These are phyloP conservation scores for Stictonetta naevosa DNA, from an alignment of 2,113 vertebrate genomes.

Conservation along the genomic window DNA sequence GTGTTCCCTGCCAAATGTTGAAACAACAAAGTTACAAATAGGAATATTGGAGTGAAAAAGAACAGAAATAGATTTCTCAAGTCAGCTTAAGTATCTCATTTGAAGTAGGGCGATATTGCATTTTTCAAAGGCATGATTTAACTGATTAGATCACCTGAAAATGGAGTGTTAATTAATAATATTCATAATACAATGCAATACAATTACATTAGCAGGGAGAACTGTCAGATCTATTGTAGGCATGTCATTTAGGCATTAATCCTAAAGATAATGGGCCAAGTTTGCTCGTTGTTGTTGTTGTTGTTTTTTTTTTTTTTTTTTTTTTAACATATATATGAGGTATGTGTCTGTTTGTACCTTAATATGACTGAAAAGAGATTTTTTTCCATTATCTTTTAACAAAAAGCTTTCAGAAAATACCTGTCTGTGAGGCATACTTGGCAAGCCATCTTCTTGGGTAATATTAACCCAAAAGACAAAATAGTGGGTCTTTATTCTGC, in stretches of 20 bases:
- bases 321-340: not conserved
- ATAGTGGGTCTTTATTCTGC: not conserved
- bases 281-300: not conserved
- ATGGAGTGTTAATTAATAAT: slow-evolving; percentile 51
- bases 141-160: slow-evolving; percentile 49
- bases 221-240: not conserved
- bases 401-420: slow-evolving; percentile 36
- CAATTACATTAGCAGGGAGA: slow-evolving; percentile 36
- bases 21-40: slow-evolving; percentile 39
- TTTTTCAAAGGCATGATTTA: not conserved
- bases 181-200: slow-evolving; percentile 7
- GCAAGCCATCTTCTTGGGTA: not conserved
- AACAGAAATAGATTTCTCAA: slow-evolving; percentile 52
- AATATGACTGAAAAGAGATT: not conserved
- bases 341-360: not conserved
- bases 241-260: not conserved
- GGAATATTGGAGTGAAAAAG: not conserved
- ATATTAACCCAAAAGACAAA: not conserved
- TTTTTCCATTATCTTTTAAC: slow-evolving; percentile 15
- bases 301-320: no score
- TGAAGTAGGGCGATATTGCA: not conserved
- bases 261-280: slow-evolving; percentile 11
- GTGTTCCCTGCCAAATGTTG: slow-evolving; percentile 16
- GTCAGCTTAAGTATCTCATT: slow-evolving; percentile 39
- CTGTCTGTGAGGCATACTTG: not conserved